Base-by-base conservation (phyloP, 1,140 invertebrate species). In the Micrasema longulum region DNA sequence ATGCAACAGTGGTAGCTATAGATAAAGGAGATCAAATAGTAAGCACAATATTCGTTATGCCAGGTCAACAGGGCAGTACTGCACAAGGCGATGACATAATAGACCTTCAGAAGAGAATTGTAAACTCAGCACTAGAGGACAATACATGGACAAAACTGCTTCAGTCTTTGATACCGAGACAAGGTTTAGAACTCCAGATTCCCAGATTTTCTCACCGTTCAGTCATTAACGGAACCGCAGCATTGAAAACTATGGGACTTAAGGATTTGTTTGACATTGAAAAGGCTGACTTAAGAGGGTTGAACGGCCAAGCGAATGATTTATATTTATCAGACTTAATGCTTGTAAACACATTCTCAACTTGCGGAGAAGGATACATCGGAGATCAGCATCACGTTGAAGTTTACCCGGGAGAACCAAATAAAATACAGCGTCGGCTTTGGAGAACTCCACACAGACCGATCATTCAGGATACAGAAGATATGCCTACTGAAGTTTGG, bases 201-300 rank as follows among this genome's bases (percentile, higher is more conserved):
- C 94, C 94, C 0, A 88, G 93, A 73, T 94, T 95, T 78, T 92
- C 91, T 36, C 94, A 95, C 74, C 86, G 91, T 52, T 94, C 93
- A 0, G 87, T 93, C 0, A 87, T 95, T 1, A 95, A 95, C 76
- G 87, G 92, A 0, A 92, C 93, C 0, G 85, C 88, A 1, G 90
- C 92, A 1, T 82, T 95, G 35, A 89, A 90, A 76, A 86, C 89
- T 69, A 93, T 95, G 91, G 93, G 93, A 0, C 83, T 95, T 2
- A 89, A 91, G 71, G 92, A 93, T 23, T 80, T 95, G 0, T 95
- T 95, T 79, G 85, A 88, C 75, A 82, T 88, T 0, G 87, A 88
- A 53, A 89, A 89, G 69, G 93, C 93, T 1, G 92, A 95, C 79
- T 84, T 95, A 16, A 88, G 91, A 23, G 94, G 94, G 1, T 82